Conservation (phyloP, 2,113 vertebrate genomes). For the Xiphias gladius region DNA sequence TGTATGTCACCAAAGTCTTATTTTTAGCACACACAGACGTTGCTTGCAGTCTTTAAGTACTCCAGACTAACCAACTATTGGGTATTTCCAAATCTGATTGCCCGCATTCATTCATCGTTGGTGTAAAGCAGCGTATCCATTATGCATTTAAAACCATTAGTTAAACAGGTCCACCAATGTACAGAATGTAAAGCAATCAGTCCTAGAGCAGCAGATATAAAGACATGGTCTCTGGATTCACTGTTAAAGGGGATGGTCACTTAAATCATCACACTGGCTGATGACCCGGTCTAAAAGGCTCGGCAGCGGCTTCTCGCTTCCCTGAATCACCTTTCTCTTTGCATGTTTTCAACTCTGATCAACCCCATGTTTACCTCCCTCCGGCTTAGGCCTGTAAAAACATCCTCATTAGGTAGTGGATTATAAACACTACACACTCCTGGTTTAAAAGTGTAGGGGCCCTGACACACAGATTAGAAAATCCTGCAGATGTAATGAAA, state of each 20-base stretch:
- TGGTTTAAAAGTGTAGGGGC: background rate
- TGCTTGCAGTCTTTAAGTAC: conserved; percentile 1
- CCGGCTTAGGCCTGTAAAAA: conserved; percentile 47
- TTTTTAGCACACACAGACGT: conserved; percentile 12
- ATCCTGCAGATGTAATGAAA: conserved; percentile 43
- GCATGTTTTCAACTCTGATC: background rate
- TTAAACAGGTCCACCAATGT: background rate
- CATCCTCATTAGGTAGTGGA: conserved; percentile 32
- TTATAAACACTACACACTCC: conserved; percentile 34
- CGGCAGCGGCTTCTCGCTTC: background rate
- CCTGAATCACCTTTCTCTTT: background rate
- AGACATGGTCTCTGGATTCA: background rate
- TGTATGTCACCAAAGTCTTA: conserved; percentile 34
- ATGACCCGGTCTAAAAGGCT: background rate
- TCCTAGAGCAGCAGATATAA: too few relatives aligned
- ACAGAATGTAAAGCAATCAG: background rate
- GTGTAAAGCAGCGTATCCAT: background rate
- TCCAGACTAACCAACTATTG: conserved; percentile 6
- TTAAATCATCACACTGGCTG: background rate
- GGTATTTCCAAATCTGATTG: conserved; percentile 1
- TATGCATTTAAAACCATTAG: background rate
- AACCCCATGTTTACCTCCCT: conserved; percentile 2
- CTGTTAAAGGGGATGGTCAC: background rate
- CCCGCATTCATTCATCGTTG: background rate
- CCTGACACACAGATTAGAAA: conserved; percentile 38